phyloP scores from a whole-genome alignment of 2,888 invertebrate genomes.

The Apodemia hepburni region DNA sequence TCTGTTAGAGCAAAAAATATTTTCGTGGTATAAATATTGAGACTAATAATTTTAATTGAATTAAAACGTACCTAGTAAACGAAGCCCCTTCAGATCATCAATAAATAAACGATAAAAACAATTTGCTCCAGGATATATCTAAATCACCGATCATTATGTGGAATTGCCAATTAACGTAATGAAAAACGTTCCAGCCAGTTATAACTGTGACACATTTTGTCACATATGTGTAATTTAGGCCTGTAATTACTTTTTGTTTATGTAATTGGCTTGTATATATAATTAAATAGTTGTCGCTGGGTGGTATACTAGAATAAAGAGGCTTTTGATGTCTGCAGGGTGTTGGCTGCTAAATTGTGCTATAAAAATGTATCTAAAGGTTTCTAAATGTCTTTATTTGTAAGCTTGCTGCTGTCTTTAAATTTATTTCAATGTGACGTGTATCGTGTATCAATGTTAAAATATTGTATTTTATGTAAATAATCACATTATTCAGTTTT shows the following conservation, averaged over 20 bases:
- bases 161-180: background rate
- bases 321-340: constrained; percentile 78
- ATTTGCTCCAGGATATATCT: background rate
- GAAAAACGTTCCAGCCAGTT: constrained; percentile 7
- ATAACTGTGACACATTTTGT: background rate
- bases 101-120: background rate
- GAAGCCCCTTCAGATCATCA: no score
- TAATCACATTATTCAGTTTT: constrained; percentile 34
- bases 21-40: no score
- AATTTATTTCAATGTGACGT: constrained; percentile 41
- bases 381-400: constrained; percentile 45
- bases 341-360: constrained; percentile 68
- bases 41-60: no score
- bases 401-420: constrained; percentile 58
- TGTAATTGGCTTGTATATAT: constrained; percentile 21
- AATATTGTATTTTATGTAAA: constrained; percentile 36
- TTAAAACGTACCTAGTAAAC: no score
- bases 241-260: constrained; percentile 6
- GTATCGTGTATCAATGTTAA: constrained; percentile 35
- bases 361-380: constrained; percentile 35
- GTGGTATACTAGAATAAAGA: constrained; percentile 58
- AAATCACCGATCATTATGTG: background rate
- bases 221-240: constrained; percentile 13
- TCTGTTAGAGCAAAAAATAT: no score
- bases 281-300: constrained; percentile 49